These are phyloP conservation scores for Drosophila kokeensis DNA, from an alignment of 2,888 invertebrate species.

Conservation along the genomic window DNA sequence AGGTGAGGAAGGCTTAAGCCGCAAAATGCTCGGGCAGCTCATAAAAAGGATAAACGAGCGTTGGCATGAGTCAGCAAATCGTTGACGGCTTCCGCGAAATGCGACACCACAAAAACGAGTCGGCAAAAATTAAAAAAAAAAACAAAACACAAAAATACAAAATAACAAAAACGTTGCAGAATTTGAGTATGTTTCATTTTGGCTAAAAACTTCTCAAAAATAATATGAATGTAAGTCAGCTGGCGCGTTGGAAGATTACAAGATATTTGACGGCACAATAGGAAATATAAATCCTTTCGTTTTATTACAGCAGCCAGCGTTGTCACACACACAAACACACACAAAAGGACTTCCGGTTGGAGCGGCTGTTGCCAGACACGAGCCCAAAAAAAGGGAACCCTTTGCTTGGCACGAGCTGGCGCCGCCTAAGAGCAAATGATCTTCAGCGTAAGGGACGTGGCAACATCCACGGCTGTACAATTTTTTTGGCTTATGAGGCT, in stretches of 20 bases:
- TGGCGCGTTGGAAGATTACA: conserved; percentile 62
- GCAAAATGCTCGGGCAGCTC: conserved; percentile 49
- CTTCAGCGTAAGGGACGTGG: not conserved
- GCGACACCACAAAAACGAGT: conserved; percentile 56
- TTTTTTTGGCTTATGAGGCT: not conserved
- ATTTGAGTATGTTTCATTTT: conserved; percentile 48
- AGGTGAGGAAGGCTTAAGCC: conserved; percentile 63
- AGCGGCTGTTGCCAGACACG: conserved; percentile 57
- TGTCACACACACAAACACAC: conserved; percentile 2
- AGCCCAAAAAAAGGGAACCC: conserved; percentile 51
- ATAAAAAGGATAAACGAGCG: conserved; percentile 72
- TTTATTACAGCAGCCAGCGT: conserved; percentile 63
- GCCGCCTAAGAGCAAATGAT: conserved; percentile 3
- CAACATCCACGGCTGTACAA: not conserved
- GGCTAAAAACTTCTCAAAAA: conserved; percentile 33
- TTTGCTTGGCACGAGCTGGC: conserved; percentile 57
- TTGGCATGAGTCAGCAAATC: conserved; percentile 50
- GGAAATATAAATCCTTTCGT: conserved; percentile 82
- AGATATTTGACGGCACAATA: conserved; percentile 64
- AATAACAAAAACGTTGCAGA: conserved; percentile 53
- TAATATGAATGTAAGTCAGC: conserved; percentile 61
- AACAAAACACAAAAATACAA: conserved; percentile 26
- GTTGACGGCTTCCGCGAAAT: conserved; percentile 73
- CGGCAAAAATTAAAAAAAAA: conserved; percentile 30
- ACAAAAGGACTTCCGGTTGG: conserved; percentile 64